Percentiles rank a stretch among this genome's conserved stretches.
Conservation (phyloP, 2,888 invertebrate genomes). For the Andrena praecox region DNA sequence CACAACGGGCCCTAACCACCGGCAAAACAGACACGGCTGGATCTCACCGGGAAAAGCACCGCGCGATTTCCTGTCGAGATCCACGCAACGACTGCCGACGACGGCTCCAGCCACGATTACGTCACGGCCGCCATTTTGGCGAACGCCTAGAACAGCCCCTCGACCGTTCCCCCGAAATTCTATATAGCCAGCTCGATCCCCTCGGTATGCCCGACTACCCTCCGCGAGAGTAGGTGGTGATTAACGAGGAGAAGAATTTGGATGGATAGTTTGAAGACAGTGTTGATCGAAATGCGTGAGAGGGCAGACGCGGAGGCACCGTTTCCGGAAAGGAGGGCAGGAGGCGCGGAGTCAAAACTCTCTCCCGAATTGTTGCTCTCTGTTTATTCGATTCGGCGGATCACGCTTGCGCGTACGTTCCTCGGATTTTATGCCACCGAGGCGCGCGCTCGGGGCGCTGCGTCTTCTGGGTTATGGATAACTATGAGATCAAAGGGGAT, state of each 20-base stretch:
- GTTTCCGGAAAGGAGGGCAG: slow-evolving; percentile 55
- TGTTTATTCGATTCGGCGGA: slow-evolving; percentile 61
- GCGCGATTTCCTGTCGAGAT: slow-evolving; percentile 1
- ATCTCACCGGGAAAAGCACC: slow-evolving; percentile 36
- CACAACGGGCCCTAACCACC: slow-evolving; percentile 61
- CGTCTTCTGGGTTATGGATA: slow-evolving; percentile 16
- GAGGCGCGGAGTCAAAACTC: slow-evolving; percentile 39
- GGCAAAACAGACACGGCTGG: slow-evolving; percentile 48
- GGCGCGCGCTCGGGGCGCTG: slow-evolving; percentile 22
- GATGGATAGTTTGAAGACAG: neutral
- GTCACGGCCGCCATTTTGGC: slow-evolving; percentile 80
- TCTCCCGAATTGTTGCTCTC: slow-evolving; percentile 48
- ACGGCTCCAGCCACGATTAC: slow-evolving; percentile 39
- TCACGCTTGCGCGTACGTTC: slow-evolving; percentile 59
- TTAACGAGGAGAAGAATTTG: neutral
- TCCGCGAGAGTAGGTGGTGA: neutral
- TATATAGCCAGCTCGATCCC: neutral
- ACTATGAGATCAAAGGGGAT: slow-evolving; percentile 11
- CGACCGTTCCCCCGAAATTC: neutral
- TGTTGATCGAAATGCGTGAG: neutral
- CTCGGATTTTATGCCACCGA: slow-evolving; percentile 6
- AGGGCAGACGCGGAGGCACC: slow-evolving; percentile 22
- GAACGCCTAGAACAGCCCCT: slow-evolving; percentile 66
- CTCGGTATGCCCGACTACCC: neutral
- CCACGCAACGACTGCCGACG: slow-evolving; percentile 11